A percentile compares a stretch with the other conserved stretches of the same genome.
Conservation (phyloP, 2,888 invertebrate genomes). For the Watsonalla binaria region DNA sequence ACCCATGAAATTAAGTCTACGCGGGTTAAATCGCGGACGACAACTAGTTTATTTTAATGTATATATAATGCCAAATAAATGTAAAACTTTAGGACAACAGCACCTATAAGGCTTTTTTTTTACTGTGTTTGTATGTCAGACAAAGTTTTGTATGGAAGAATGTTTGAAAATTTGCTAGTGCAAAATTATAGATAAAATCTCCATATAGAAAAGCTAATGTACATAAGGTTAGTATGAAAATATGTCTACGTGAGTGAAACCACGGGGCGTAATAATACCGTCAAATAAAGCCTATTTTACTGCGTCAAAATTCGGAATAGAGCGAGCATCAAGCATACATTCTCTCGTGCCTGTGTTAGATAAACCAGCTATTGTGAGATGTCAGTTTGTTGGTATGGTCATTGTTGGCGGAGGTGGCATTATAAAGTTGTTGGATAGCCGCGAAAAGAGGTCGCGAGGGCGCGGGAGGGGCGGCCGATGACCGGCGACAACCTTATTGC, state of each 20-base stretch:
- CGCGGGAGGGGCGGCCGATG: constrained; percentile 62
- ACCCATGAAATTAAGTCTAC: no score
- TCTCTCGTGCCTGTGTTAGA: constrained; percentile 33
- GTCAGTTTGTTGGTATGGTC: constrained; percentile 28
- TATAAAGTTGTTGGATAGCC: constrained; percentile 49
- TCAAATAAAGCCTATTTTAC: constrained; percentile 9
- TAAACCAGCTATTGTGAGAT: constrained; percentile 36
- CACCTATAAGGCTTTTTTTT: no score
- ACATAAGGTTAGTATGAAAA: no score
- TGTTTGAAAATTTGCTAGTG: no score
- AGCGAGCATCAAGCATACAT: constrained; percentile 24
- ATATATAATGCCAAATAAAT: no score
- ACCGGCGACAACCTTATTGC: constrained; percentile 68
- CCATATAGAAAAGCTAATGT: no score
- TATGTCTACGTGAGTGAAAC: neutral
- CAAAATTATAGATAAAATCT: no score
- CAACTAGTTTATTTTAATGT: no score
- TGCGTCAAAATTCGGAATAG: constrained; percentile 26
- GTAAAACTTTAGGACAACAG: no score
- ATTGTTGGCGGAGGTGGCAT: constrained; percentile 34
- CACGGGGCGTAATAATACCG: neutral
- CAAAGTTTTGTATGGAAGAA: no score
- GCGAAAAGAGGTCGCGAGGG: constrained; percentile 61
- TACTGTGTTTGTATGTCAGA: no score
- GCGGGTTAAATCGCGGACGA: no score